Conservation (phyloP, 2,888 invertebrate species). For the Calameuta idolon region DNA sequence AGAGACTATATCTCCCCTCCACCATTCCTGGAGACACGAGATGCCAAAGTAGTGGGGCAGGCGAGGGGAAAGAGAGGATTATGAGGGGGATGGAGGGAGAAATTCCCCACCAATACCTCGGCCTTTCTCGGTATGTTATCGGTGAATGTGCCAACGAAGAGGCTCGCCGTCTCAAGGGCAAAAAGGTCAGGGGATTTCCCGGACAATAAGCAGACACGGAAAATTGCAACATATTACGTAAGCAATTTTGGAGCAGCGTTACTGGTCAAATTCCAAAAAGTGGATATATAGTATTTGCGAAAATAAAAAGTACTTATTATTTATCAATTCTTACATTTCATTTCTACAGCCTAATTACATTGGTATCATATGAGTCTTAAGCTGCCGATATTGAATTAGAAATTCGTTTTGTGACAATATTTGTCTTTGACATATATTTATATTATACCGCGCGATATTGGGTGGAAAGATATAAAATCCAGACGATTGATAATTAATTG, state of each 20-base stretch:
- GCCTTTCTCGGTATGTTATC: slow-evolving; percentile 26
- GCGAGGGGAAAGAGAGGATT: slow-evolving; percentile 5
- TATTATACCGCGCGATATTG: background rate
- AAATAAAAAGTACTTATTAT: background rate
- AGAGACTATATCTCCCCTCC: background rate
- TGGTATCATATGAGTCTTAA: background rate
- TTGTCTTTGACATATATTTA: background rate
- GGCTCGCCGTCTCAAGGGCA: slow-evolving; percentile 57
- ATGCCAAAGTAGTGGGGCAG: background rate
- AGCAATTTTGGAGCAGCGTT: background rate
- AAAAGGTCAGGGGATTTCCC: slow-evolving; percentile 49
- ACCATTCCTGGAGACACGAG: slow-evolving; percentile 3
- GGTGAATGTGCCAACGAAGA: slow-evolving; percentile 36
- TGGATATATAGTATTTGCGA: background rate
- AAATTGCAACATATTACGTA: background rate
- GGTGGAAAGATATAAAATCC: background rate
- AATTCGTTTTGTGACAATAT: background rate
- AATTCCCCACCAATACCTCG: slow-evolving; percentile 10
- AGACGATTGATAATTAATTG: background rate
- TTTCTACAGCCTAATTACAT: background rate
- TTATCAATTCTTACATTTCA: background rate
- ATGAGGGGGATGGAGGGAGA: background rate
- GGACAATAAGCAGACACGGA: background rate
- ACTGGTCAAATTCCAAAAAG: background rate
- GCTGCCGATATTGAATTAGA: background rate